Percentiles rank a stretch among this genome's conserved stretches.
phyloP scores from a whole-genome alignment of 2,888 invertebrate species.

The Resseliella maxima region DNA sequence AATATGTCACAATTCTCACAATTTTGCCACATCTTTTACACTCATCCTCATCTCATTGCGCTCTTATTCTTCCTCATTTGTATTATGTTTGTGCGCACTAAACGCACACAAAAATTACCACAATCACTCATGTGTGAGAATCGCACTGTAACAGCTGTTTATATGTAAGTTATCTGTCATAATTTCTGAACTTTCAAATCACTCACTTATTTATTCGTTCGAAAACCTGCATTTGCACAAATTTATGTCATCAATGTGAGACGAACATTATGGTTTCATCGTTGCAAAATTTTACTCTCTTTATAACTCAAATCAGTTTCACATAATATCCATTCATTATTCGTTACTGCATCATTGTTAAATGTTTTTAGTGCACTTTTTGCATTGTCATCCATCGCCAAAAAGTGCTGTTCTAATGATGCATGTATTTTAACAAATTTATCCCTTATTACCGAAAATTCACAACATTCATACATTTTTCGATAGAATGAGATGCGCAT shows the following conservation, averaged over 20 bases:
- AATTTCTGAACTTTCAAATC: conserved; percentile 41
- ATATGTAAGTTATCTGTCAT: conserved; percentile 51
- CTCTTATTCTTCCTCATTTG: no score
- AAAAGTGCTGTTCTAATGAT: conserved; percentile 52
- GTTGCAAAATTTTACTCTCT: neutral
- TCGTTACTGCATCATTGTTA: neutral
- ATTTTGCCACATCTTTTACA: no score
- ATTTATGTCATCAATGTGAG: neutral
- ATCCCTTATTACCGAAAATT: conserved; percentile 43
- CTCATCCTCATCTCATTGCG: no score
- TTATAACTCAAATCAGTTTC: neutral
- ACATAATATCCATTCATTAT: neutral
- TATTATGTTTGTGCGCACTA: no score
- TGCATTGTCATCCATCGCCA: conserved; percentile 14
- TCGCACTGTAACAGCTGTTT: conserved; percentile 36
- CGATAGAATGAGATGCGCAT: neutral
- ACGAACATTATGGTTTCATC: neutral
- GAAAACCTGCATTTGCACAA: conserved; percentile 35
- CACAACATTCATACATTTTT: neutral
- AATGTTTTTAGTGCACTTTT: neutral
- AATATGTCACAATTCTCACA: no score
- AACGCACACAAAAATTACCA: neutral
- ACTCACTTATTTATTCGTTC: conserved; percentile 38
- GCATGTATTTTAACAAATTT: conserved; percentile 51
- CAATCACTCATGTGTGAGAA: conserved; percentile 21